phyloP scores from a whole-genome alignment of 2,797 vertebrate genomes.

The Crocodylus rhombifer region DNA sequence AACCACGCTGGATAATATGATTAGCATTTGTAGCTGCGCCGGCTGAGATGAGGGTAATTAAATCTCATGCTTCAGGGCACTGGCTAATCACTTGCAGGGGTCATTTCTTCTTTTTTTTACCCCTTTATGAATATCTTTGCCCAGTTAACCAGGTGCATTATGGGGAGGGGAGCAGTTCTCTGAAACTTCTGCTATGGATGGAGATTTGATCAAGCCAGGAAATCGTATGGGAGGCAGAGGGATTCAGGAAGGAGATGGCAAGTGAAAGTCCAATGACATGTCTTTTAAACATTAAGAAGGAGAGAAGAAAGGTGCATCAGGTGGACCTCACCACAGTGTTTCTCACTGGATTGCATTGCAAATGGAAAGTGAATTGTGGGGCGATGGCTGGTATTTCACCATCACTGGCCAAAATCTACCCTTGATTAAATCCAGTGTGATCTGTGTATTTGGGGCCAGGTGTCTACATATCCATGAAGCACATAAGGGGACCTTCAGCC shows the following conservation, averaged over 20 bases:
- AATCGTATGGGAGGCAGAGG: not conserved
- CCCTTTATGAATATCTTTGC: not conserved
- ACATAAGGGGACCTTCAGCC: too few species aligned
- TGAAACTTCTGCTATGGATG: accelerated
- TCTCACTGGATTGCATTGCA: not conserved
- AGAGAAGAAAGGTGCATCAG: not conserved
- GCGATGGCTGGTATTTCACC: not conserved
- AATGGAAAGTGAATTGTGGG: not conserved
- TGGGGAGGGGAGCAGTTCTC: accelerated
- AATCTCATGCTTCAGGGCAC: conserved; percentile 65
- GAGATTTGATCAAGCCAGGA: not conserved
- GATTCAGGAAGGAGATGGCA: not conserved
- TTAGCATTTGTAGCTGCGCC: conserved; percentile 68
- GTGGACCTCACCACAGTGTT: not conserved
- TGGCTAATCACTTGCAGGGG: conserved; percentile 62
- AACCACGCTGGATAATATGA: conserved; percentile 63
- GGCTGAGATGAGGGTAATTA: conserved; percentile 74
- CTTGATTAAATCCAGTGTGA: not conserved
- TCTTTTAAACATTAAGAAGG: accelerated
- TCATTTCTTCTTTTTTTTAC: conserved; percentile 33
- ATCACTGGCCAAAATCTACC: not conserved
- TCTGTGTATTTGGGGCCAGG: not conserved
- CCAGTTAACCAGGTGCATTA: not conserved
- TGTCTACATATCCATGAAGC: too few species aligned
- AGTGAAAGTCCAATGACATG: accelerated